These are phyloP conservation scores for Venturia canescens DNA, from an alignment of 1,140 invertebrate genomes.

Conservation along the genomic window DNA sequence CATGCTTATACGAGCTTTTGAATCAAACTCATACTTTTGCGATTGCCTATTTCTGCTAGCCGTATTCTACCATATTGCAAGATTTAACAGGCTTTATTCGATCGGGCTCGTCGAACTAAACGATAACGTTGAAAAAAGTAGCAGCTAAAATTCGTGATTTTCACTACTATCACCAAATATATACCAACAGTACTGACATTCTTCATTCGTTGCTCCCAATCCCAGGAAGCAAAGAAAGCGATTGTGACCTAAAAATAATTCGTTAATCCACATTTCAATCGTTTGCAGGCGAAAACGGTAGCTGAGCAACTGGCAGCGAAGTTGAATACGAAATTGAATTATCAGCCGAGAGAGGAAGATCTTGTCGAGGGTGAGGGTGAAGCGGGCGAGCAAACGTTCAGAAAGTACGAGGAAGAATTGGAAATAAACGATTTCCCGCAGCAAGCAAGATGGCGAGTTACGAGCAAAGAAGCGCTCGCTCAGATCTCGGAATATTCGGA, in stretches of 20 bases:
- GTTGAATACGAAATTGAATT: slow-evolving; percentile 97
- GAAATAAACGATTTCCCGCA: slow-evolving; percentile 99
- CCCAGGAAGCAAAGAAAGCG: background rate
- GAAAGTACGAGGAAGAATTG: slow-evolving; percentile 98
- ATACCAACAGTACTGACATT: background rate
- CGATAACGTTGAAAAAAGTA: no score
- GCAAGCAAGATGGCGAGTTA: slow-evolving; percentile 98
- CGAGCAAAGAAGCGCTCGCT: slow-evolving; percentile 97
- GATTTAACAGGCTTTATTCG: no score
- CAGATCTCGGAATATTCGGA: slow-evolving; percentile 99
- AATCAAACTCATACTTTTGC: no score
- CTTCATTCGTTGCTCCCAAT: background rate
- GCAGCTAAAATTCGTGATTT: no score
- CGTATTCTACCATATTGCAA: no score
- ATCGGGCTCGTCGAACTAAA: no score
- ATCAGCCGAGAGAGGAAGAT: slow-evolving; percentile 92
- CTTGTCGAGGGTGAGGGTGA: slow-evolving; percentile 82
- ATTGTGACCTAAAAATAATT: background rate
- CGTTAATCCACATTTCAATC: background rate
- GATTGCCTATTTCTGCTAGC: no score
- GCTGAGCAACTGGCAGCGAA: slow-evolving; percentile 97
- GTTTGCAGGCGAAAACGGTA: slow-evolving; percentile 88
- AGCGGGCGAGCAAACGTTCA: slow-evolving; percentile 85
- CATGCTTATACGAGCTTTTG: no score
- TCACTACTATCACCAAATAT: no score